phyloP scores from a whole-genome alignment of 2,888 invertebrate genomes.

The Lysandra bellargus region DNA sequence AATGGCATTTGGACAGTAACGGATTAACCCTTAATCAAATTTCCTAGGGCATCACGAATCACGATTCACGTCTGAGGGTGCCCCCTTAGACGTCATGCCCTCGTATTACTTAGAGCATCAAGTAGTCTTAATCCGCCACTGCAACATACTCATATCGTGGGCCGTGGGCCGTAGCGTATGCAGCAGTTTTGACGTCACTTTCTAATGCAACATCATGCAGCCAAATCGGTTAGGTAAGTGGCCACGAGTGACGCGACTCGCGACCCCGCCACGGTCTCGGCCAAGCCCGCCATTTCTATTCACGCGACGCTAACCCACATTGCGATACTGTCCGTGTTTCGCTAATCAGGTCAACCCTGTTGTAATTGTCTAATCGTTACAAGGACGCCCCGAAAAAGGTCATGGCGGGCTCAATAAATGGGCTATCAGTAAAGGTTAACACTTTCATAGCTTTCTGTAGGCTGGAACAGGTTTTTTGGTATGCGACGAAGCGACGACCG shows the following conservation, averaged over 20 bases:
- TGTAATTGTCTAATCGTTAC: conserved; percentile 21
- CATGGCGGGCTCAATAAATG: background rate
- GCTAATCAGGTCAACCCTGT: conserved; percentile 26
- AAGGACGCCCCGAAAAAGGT: conserved; percentile 16
- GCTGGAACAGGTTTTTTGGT: background rate
- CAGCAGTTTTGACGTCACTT: background rate
- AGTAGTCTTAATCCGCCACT: too few species aligned
- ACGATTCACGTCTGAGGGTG: too few species aligned
- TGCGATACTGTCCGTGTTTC: background rate
- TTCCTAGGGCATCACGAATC: too few species aligned
- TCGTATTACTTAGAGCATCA: too few species aligned
- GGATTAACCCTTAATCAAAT: too few species aligned
- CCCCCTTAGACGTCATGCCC: too few species aligned
- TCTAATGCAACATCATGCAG: background rate
- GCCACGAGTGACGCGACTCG: background rate
- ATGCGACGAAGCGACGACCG: background rate
- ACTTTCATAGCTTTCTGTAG: conserved; percentile 3
- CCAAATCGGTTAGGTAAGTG: conserved; percentile 3
- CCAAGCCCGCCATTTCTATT: conserved; percentile 17
- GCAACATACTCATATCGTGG: background rate
- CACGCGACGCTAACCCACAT: conserved; percentile 16
- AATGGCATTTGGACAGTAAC: too few species aligned
- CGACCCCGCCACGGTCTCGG: conserved; percentile 16
- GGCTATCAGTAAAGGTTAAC: background rate
- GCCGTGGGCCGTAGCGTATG: background rate